These are phyloP conservation scores for Diogma glabrata DNA, from an alignment of 2,888 invertebrate genomes.

Conservation along the genomic window DNA sequence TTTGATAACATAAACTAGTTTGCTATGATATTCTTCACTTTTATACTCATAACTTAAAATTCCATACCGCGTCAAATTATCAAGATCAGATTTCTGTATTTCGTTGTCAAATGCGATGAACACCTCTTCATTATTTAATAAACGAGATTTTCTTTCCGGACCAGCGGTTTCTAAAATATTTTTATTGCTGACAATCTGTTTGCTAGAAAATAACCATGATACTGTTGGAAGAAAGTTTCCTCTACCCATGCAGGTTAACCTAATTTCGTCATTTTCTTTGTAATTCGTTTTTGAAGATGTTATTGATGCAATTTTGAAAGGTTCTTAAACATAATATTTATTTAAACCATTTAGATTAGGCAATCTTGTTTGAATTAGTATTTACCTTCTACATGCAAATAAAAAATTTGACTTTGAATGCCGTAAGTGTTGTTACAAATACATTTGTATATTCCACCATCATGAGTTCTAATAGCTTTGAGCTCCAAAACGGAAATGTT, in stretches of 20 bases:
- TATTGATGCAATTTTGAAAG: too few species aligned
- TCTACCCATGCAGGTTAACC: background rate
- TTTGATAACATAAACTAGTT: background rate
- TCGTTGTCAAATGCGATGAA: background rate
- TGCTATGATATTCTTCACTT: background rate
- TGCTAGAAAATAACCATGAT: too few species aligned
- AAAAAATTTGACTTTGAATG: background rate
- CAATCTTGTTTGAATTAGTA: too few species aligned
- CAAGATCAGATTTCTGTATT: background rate
- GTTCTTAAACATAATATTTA: too few species aligned
- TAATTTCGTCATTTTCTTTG: background rate
- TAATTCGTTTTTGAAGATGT: background rate
- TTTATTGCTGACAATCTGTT: background rate
- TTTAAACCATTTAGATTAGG: too few species aligned
- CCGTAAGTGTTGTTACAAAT: background rate
- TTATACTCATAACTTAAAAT: background rate
- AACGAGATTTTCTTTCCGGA: background rate
- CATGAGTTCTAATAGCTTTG: too few species aligned
- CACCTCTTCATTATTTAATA: background rate
- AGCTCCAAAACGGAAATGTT: too few species aligned
- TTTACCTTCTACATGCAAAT: background rate
- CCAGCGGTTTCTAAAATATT: background rate
- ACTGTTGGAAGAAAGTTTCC: background rate
- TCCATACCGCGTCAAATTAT: background rate
- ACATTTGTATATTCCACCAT: slow-evolving; percentile 5